Evolutionary conservation across 2,113 vertebrate species (phyloP).

Genomic region (Bambusicola thoracicus): DNA sequence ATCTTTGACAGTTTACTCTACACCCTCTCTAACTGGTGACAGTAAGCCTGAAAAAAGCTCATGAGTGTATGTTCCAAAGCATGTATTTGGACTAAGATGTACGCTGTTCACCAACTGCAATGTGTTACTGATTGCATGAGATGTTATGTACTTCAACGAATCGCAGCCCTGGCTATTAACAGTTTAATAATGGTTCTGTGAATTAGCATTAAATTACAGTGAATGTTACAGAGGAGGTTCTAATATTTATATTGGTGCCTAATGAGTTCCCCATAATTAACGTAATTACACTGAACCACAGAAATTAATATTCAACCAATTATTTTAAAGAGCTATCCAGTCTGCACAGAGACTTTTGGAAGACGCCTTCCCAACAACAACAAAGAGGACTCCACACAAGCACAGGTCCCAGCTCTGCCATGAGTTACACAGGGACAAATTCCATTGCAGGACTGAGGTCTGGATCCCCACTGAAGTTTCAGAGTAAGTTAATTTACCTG

Average conservation of each 20-base stretch:
- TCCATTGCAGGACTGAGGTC: background rate
- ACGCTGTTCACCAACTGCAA: background rate
- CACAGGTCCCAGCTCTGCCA: background rate
- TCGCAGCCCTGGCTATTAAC: slow-evolving; percentile 16
- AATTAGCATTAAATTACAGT: slow-evolving; percentile 40
- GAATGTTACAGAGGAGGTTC: background rate
- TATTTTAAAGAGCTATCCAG: background rate
- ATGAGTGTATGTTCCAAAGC: fast-evolving
- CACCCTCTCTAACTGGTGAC: background rate
- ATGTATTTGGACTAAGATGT: background rate
- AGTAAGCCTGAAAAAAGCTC: background rate
- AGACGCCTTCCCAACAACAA: background rate
- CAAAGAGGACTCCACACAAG: background rate
- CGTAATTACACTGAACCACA: background rate
- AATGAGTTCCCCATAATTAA: background rate
- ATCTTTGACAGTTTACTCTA: background rate
- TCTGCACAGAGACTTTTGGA: background rate
- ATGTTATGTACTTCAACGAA: background rate
- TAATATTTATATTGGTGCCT: slow-evolving; percentile 11
- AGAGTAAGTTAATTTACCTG: background rate
- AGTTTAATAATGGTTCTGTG: slow-evolving; percentile 2
- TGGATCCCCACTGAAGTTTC: background rate
- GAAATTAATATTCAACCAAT: background rate
- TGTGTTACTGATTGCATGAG: background rate
- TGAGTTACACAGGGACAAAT: background rate